Base-by-base conservation (phyloP, 1,140 invertebrate species). In the Lordiphosa mommai region DNA sequence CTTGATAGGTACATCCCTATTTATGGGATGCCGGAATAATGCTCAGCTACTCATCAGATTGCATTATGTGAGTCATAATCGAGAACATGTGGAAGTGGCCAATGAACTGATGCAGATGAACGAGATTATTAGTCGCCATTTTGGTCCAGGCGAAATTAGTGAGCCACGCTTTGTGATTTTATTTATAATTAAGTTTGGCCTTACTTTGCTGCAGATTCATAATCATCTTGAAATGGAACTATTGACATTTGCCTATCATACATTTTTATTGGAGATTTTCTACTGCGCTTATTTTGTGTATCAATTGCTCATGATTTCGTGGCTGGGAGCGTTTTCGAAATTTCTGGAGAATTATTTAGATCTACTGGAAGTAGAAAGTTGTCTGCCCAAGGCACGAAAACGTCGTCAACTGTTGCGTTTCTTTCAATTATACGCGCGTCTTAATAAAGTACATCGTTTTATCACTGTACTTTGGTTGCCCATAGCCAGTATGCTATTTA, bases 281-380 rank as follows among this genome's bases (percentile, higher is more conserved):
- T 63, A 30, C 13, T 13, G 9, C 4, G 20, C 17, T 12, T 60
- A 49, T 9, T 7, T 60, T 2, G 59, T 30, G 4, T 61, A 61
- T 14, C 53, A 59, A 7, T 17, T 61, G 4, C n/a, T 61, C 7
- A 1, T 59, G 16, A 8, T 61, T 3, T 61, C 34, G 2, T 61
- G 44, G 20, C 4, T 60, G 0, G 2, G n/a, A 20, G 4, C 29
- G 0, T 41, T 61, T 2, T 33, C 12, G 1, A 16, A 1, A 2
- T 48, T 33, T 3, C n/a, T 61, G 9, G 12, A 32, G 29, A 30
- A 37, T 14, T 27, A 30, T 14, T 14, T 29, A 4, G 5, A n/a
- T 9, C 4, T n/a, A 1, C 14, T 6, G 0, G 4, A n/a, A 7
- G 0, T 5, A 3, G 14, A 12, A 0, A 7, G 12, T 1, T 5